Conservation (phyloP, 2,888 invertebrate genomes). For the Lissonota sp. region DNA sequence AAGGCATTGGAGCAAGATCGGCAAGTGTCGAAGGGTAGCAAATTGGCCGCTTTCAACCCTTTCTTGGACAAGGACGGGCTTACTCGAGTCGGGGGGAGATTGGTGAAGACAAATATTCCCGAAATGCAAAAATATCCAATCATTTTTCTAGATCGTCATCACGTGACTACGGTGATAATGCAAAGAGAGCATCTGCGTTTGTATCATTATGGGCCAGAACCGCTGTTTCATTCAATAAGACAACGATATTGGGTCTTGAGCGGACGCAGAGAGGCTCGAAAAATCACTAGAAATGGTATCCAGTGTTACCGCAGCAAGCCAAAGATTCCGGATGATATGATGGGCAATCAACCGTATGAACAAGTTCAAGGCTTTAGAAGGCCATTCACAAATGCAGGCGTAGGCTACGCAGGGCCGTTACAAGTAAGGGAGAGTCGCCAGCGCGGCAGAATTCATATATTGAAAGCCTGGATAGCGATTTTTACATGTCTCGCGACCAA, state of each 20-base stretch:
- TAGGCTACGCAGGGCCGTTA: conserved; percentile 59
- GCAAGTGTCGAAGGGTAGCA: conserved; percentile 47
- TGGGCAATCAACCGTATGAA: conserved; percentile 75
- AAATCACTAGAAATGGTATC: conserved; percentile 70
- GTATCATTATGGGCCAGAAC: conserved; percentile 65
- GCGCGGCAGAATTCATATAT: conserved; percentile 2
- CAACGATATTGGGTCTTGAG: conserved; percentile 73
- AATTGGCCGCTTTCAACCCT: conserved; percentile 34
- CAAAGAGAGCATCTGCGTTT: conserved; percentile 60
- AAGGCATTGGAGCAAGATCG: no score
- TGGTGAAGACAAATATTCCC: conserved; percentile 34
- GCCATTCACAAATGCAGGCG: conserved; percentile 70
- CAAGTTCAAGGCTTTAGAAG: conserved; percentile 67
- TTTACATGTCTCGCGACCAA: no score
- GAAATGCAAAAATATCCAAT: conserved; percentile 40
- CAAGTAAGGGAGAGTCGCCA: conserved; percentile 62
- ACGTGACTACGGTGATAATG: conserved; percentile 48
- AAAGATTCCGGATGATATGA: conserved; percentile 68
- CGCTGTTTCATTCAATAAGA: conserved; percentile 61
- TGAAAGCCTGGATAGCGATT: no score
- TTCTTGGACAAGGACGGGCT: conserved; percentile 41
- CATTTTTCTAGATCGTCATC: conserved; percentile 33
- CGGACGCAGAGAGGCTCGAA: conserved; percentile 68
- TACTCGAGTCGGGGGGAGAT: conserved; percentile 56
- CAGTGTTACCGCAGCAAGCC: conserved; percentile 70